phyloP scores from a whole-genome alignment of 2,888 invertebrate genomes.

The Macropis europaea region DNA sequence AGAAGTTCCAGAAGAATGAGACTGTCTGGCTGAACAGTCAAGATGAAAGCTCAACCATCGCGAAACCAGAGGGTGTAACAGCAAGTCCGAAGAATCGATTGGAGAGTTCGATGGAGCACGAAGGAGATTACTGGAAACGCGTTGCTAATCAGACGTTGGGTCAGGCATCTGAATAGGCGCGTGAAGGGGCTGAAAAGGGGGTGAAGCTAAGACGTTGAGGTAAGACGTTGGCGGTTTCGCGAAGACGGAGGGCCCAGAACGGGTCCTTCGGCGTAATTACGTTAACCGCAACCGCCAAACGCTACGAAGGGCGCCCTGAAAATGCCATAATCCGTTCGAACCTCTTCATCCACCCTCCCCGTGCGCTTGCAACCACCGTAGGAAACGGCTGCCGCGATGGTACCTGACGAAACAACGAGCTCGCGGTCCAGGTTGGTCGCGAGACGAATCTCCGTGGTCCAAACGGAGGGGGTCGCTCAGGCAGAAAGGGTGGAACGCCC shows the following conservation, averaged over 20 bases:
- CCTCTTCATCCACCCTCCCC: slow-evolving; percentile 49
- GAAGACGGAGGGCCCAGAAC: slow-evolving; percentile 66
- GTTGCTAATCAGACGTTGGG: too few species aligned
- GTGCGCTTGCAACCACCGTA: slow-evolving; percentile 12
- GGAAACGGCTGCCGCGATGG: too few species aligned
- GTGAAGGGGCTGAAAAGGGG: slow-evolving; percentile 39
- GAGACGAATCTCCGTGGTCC: not conserved
- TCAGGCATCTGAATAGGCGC: too few species aligned
- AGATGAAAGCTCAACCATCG: too few species aligned
- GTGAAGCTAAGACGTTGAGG: slow-evolving; percentile 58
- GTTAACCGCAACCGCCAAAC: slow-evolving; percentile 77
- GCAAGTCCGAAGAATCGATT: too few species aligned
- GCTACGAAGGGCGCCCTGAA: slow-evolving; percentile 59
- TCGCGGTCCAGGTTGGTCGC: too few species aligned
- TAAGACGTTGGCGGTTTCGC: slow-evolving; percentile 79
- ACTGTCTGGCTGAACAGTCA: too few species aligned
- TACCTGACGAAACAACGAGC: too few species aligned
- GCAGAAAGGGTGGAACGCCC: not conserved
- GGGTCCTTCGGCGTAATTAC: slow-evolving; percentile 78
- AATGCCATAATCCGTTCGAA: slow-evolving; percentile 64
- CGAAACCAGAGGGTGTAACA: too few species aligned
- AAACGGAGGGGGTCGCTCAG: slow-evolving; percentile 4
- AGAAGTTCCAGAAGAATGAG: too few species aligned
- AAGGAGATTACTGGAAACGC: too few species aligned
- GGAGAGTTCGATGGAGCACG: too few species aligned